Evolutionary conservation across 2,113 vertebrate species (phyloP).

Genomic region (Ornithorhynchus anatinus): DNA sequence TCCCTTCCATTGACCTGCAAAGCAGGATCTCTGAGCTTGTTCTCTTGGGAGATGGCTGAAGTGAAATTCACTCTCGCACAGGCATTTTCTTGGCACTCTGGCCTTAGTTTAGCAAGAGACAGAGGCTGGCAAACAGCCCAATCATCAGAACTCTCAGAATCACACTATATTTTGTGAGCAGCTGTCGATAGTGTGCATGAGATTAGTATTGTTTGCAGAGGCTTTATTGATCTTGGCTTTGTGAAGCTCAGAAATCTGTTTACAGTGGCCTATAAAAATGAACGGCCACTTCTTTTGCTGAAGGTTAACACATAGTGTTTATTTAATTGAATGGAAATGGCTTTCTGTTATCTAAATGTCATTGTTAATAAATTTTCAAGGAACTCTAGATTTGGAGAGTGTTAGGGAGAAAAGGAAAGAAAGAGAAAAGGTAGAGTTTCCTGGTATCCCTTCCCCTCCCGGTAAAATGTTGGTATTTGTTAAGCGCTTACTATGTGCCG

Average conservation of each 20-base stretch:
- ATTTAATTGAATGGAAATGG: slow-evolving; percentile 80
- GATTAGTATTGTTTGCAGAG: slow-evolving; percentile 77
- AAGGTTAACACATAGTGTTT: slow-evolving; percentile 74
- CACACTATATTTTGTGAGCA: slow-evolving; percentile 69
- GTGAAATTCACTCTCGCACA: slow-evolving; percentile 13
- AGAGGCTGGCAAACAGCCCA: slow-evolving; percentile 44
- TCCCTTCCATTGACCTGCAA: not conserved
- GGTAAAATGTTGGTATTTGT: too few relatives aligned
- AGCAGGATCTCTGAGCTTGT: not conserved
- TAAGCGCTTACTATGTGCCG: too few relatives aligned
- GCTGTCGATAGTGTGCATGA: slow-evolving; percentile 71
- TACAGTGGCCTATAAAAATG: slow-evolving; percentile 71
- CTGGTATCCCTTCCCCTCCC: not conserved
- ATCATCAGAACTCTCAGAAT: slow-evolving; percentile 57
- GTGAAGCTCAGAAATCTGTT: slow-evolving; percentile 72
- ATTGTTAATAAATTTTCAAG: slow-evolving; percentile 70
- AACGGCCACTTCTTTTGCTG: slow-evolving; percentile 71
- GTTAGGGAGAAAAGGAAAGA: slow-evolving; percentile 33
- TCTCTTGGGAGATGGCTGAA: not conserved
- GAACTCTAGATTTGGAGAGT: slow-evolving; percentile 41
- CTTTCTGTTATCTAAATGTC: slow-evolving; percentile 74
- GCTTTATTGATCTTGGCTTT: slow-evolving; percentile 76
- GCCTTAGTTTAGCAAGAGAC: slow-evolving; percentile 43
- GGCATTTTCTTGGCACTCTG: slow-evolving; percentile 49
- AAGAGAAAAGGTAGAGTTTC: slow-evolving; percentile 1